Conservation (phyloP, 2,113 vertebrate species). For the Phyllopteryx taeniolatus region DNA sequence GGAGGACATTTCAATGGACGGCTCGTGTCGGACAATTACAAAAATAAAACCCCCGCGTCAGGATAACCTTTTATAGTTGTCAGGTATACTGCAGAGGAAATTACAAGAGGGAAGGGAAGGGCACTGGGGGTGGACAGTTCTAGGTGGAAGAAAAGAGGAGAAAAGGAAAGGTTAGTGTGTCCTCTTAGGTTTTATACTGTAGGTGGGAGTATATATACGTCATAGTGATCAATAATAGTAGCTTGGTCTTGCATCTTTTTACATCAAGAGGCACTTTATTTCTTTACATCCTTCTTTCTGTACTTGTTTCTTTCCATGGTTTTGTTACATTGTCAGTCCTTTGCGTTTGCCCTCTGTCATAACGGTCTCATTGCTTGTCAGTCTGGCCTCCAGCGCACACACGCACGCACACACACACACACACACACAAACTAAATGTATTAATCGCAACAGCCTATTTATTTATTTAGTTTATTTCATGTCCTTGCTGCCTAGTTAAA, state of each 20-base stretch:
- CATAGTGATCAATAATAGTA: slow-evolving; percentile 71
- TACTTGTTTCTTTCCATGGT: background rate
- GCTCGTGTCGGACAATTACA: slow-evolving; percentile 41
- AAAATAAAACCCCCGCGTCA: slow-evolving; percentile 20
- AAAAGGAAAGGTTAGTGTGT: slow-evolving; percentile 40
- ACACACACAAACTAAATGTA: background rate
- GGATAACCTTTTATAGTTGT: slow-evolving; percentile 51
- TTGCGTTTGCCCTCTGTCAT: background rate
- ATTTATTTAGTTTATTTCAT: no score
- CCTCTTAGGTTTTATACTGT: slow-evolving; percentile 35
- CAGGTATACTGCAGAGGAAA: slow-evolving; percentile 46
- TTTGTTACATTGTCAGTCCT: background rate
- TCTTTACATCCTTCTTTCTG: background rate
- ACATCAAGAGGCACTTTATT: slow-evolving; percentile 29
- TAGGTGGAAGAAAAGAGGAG: background rate
- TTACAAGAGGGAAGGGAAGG: slow-evolving; percentile 42
- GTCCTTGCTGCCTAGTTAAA: no score
- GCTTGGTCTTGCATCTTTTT: slow-evolving; percentile 33
- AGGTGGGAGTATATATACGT: slow-evolving; percentile 59
- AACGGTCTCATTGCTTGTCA: background rate
- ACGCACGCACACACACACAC: background rate
- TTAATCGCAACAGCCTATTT: no score
- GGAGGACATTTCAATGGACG: slow-evolving; percentile 42
- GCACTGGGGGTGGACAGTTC: background rate
- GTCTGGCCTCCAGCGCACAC: background rate